Base-by-base conservation (phyloP, 1,140 invertebrate species). In the Gryllus bimaculatus region DNA sequence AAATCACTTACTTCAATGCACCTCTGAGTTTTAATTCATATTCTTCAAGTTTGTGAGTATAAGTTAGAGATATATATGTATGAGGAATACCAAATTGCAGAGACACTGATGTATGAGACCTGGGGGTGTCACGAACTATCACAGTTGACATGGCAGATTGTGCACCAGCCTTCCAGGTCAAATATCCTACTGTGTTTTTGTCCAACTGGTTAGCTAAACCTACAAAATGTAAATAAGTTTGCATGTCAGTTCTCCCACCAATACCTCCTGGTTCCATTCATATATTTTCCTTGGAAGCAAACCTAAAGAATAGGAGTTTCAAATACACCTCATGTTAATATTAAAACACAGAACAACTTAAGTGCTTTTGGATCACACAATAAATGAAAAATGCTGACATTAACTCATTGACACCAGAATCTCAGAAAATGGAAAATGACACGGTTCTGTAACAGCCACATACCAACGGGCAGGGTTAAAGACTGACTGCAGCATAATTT, bases 191-290 rank as follows among this genome's bases (percentile, higher is more conserved):
- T 0, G 94, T 93, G 83, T 95, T 90, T 80, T 92, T 92, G 83
- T 95, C 93, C 80, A 98, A 86, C 84, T 96, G 94, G 84, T 93
- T 91, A 18, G 92, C 94, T 81, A 97, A 84, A 20, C 94, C 94
- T 94, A 85, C 82, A n/a, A 74, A 39, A 18, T 66, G 54, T 18
- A 66, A 66, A 39, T 66, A 66, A 13, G 54, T 66, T 66, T 66
- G 54, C 54, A 66, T 66, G 54, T 39, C 26, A 39, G 26, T 39
- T 39, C 26, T 39, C 26, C 26, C 26, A 39, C 26, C 26, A 39
- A 39, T 39, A 39, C 1, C 26, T 39, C 26, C 5, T 39, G 5
- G 26, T 39, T 39, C 26, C 26, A 39, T 39, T 39, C 1, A 39
- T 39, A 39, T 39, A 1, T 39, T 39, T 39, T 39, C 26, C 5